Evolutionary conservation across 1,140 invertebrate species (phyloP).

Genomic region (Batillaria attramentaria): DNA sequence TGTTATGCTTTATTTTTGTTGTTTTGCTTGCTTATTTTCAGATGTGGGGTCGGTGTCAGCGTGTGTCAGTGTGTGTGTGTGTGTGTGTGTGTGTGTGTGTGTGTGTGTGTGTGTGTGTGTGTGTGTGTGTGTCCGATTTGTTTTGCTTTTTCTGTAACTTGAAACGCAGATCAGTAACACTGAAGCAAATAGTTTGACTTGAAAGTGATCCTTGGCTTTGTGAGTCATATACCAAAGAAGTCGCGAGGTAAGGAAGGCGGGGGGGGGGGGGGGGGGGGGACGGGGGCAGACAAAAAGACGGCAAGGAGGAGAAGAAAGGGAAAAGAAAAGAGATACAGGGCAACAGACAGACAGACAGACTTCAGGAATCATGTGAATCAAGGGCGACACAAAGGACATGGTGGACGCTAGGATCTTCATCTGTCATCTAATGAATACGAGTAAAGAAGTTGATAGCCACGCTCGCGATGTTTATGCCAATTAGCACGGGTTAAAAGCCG

Average conservation of each 20-base stretch:
- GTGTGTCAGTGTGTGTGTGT: background rate
- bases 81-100: background rate
- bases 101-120: background rate
- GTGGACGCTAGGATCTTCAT: no score
- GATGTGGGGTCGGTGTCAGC: background rate
- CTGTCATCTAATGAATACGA: no score
- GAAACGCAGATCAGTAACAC: no score
- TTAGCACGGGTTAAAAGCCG: constrained; percentile 16
- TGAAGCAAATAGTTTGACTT: no score
- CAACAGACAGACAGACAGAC: background rate
- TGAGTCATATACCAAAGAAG: background rate
- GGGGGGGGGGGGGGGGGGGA: background rate
- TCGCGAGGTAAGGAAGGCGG: background rate
- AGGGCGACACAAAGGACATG: no score
- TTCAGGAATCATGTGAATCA: no score
- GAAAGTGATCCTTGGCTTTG: no score
- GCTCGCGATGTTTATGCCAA: constrained; percentile 27
- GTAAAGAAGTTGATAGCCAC: background rate
- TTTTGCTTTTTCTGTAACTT: no score
- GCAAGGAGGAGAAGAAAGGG: background rate
- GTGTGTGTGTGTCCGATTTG: background rate
- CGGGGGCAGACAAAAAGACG: background rate
- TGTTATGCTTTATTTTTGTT: no score
- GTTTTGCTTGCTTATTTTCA: no score
- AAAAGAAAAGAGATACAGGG: background rate